phyloP scores from a whole-genome alignment of 1,140 invertebrate species.

The Physella acuta region DNA sequence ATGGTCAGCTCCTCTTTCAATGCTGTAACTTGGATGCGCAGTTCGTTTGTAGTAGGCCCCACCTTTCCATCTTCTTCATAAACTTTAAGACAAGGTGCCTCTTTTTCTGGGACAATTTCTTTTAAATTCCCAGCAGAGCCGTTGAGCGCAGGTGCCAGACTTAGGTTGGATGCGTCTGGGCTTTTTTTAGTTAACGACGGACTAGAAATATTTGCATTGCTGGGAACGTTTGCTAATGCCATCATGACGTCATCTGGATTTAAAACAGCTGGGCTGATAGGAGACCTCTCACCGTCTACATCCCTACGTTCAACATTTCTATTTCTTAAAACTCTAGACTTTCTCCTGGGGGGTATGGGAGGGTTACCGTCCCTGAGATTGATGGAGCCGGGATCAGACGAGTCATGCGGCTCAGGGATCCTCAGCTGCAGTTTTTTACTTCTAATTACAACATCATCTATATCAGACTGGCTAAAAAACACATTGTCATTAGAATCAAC shows the following conservation, averaged over 20 bases:
- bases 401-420: background rate
- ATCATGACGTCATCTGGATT: no score
- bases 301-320: no score
- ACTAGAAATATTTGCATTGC: no score
- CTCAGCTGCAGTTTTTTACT: background rate
- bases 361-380: background rate
- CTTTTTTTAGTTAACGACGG: background rate
- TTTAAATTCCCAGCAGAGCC: background rate
- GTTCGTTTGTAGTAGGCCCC: background rate
- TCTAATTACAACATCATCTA: background rate
- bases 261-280: background rate
- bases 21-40: background rate
- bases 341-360: background rate
- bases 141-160: background rate
- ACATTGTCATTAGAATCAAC: no score
- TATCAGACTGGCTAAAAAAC: background rate
- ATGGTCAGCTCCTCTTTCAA: constrained; percentile 16
- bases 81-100: no score
- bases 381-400: background rate
- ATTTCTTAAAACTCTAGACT: background rate
- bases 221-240: no score
- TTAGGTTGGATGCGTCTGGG: background rate
- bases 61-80: constrained; percentile 1
- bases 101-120: no score
- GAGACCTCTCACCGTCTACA: background rate